phyloP scores from a whole-genome alignment of 1,140 invertebrate species.

The Sminthurides bifidus region DNA sequence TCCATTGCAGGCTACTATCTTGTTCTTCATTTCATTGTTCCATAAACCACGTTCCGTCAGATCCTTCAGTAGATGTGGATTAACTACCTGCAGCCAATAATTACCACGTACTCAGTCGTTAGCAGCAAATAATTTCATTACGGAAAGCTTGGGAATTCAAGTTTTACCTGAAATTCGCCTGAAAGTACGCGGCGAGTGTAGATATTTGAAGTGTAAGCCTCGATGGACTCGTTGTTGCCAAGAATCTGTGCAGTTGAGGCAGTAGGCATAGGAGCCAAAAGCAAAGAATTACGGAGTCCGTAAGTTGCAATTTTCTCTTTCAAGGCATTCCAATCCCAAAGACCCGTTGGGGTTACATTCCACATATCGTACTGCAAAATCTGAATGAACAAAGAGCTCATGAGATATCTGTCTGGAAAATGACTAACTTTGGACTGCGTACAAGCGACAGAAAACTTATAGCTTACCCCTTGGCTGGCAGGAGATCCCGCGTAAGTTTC shows the following conservation, averaged over 20 bases:
- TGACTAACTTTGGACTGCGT: not conserved
- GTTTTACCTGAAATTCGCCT: constrained; percentile 60
- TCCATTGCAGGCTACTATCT: constrained; percentile 80
- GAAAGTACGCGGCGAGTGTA: constrained; percentile 88
- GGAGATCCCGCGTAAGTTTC: constrained; percentile 83
- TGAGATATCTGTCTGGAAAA: constrained; percentile 1
- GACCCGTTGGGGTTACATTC: constrained; percentile 70
- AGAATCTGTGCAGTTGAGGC: constrained; percentile 98
- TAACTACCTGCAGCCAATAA: constrained; percentile 66
- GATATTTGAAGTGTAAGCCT: constrained; percentile 96
- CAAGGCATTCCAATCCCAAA: constrained; percentile 80
- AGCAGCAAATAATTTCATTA: not conserved
- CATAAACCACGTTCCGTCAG: constrained; percentile 80
- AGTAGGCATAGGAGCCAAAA: constrained; percentile 97
- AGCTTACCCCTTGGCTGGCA: constrained; percentile 73
- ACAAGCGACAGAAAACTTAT: not conserved
- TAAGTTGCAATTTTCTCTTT: constrained; percentile 77
- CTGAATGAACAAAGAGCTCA: constrained; percentile 33
- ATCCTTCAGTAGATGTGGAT: constrained; percentile 90
- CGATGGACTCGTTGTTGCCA: constrained; percentile 97
- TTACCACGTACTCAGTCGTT: not conserved
- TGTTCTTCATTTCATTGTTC: constrained; percentile 94
- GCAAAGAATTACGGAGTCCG: constrained; percentile 86
- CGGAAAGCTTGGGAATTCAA: constrained; percentile 2
- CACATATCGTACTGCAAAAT: constrained; percentile 99